Base-by-base conservation (phyloP, 64 coral and sea anemone species). In the Cladopsammia gracilis region DNA sequence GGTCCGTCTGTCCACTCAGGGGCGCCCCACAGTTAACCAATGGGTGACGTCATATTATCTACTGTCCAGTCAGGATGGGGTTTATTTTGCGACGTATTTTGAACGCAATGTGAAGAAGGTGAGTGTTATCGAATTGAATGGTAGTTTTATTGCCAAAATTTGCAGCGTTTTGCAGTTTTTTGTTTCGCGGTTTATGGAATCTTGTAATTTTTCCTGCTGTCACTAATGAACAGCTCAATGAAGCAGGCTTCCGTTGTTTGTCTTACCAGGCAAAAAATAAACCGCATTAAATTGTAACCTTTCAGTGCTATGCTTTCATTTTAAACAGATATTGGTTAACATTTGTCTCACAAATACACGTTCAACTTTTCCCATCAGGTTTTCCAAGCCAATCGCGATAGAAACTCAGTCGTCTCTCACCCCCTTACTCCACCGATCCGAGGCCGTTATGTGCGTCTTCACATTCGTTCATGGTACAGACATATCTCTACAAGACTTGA, bases 21-120 rank as follows among this genome's bases (percentile, higher is more conserved):
- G 92, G 7, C 52, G 76, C 61, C 86, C 87, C 57, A 78, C 78
- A 8, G 54, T 26, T 19, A 78, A 61, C 34, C 86, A 83, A 49
- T 94, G 92, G 92, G 92, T 94, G 20, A 94, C 54, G n/a, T 80
- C 78, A 14, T 94, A 94, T 71, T 94, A 83, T 60, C 15, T 94
- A 58, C 69, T 79, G 3, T 94, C 71, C 68, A 89, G 92, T 82
- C 92, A 94, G 76, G 75, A 94, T 48, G 76, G 76, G 0, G 81
- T 94, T 82, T 88, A 94, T 14, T 94, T 86, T 76, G 76, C 65
- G 7, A 60, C 70, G 14, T 94, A 94, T 88, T 89, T 73, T 48
- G 8, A 67, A 62, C 87, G 88, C 18, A 88, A 79, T 58, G 48
- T 19, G 20, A 94, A 43, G 71, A 94, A 89, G 76, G 91, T 93